These are phyloP conservation scores for Terrapene triunguis DNA, from an alignment of 2,113 vertebrate genomes.

Conservation along the genomic window DNA sequence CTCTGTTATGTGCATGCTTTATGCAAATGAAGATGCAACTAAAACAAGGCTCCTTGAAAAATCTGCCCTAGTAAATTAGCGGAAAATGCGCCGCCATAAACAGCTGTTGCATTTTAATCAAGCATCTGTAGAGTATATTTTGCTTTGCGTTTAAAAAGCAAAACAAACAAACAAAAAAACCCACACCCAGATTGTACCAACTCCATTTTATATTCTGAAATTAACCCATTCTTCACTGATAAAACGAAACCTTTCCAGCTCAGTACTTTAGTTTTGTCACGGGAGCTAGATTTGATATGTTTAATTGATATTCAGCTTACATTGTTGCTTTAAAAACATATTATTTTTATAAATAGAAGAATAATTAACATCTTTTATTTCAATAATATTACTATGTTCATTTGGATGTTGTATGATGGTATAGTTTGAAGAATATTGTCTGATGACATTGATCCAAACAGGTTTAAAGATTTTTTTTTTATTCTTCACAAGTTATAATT, in stretches of 20 bases:
- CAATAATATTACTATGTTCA: neutral
- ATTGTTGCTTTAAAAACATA: neutral
- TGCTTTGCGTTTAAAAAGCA: constrained; percentile 74
- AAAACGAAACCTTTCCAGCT: neutral
- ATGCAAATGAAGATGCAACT: constrained; percentile 74
- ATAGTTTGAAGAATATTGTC: neutral
- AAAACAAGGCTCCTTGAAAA: constrained; percentile 75
- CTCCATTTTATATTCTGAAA: constrained; percentile 71
- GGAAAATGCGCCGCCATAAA: constrained; percentile 78
- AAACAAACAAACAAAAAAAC: constrained; percentile 41
- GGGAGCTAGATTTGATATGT: neutral
- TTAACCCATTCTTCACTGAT: constrained; percentile 61
- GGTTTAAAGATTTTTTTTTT: neutral
- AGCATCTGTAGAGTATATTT: constrained; percentile 78
- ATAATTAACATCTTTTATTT: neutral
- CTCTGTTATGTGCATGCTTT: constrained; percentile 39
- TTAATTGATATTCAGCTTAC: neutral
- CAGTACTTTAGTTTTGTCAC: rapidly evolving
- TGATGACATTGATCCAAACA: neutral
- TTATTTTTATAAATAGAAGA: neutral
- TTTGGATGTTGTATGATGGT: rapidly evolving
- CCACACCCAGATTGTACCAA: constrained; percentile 69
- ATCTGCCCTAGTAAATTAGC: constrained; percentile 78
- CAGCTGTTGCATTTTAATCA: constrained; percentile 84
- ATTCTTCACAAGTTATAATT: neutral